A percentile compares a stretch with the other conserved stretches of the same genome.
These are phyloP conservation scores for Geococcyx californianus DNA, from an alignment of 2,113 vertebrate species.

Conservation along the genomic window DNA sequence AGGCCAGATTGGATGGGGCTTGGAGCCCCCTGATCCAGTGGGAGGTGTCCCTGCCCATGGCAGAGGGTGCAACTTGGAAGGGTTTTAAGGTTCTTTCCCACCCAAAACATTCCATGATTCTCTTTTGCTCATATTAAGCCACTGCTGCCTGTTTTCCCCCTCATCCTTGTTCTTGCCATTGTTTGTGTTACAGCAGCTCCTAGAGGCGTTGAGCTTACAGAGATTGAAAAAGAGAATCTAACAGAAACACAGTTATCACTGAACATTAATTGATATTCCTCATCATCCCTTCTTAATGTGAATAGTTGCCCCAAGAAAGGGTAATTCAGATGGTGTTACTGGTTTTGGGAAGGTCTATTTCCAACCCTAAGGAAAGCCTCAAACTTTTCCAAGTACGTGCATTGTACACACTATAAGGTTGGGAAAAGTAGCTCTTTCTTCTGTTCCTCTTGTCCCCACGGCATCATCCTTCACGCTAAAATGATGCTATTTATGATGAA, in stretches of 20 bases:
- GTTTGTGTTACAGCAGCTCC: constrained; percentile 9
- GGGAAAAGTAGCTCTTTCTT: neutral
- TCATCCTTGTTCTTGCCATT: neutral
- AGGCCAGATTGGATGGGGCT: too few relatives aligned
- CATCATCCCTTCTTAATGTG: neutral
- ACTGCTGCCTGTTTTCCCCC: neutral
- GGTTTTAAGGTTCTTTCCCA: too few relatives aligned
- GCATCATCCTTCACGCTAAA: neutral
- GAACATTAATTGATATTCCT: neutral
- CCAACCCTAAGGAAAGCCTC: neutral
- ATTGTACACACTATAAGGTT: neutral
- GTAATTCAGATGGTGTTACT: neutral
- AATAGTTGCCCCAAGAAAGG: neutral
- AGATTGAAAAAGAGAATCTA: neutral
- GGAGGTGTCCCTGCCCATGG: too few relatives aligned
- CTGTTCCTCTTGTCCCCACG: neutral
- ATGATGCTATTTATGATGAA: neutral
- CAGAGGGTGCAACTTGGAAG: too few relatives aligned
- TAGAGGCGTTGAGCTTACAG: neutral
- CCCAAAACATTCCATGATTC: too few relatives aligned
- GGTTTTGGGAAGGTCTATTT: neutral
- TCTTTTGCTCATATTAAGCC: neutral
- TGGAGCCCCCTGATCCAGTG: too few relatives aligned
- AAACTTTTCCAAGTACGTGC: neutral
- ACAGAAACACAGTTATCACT: neutral